Conservation (phyloP, 2,888 invertebrate species). For the Pollenia labialis region DNA sequence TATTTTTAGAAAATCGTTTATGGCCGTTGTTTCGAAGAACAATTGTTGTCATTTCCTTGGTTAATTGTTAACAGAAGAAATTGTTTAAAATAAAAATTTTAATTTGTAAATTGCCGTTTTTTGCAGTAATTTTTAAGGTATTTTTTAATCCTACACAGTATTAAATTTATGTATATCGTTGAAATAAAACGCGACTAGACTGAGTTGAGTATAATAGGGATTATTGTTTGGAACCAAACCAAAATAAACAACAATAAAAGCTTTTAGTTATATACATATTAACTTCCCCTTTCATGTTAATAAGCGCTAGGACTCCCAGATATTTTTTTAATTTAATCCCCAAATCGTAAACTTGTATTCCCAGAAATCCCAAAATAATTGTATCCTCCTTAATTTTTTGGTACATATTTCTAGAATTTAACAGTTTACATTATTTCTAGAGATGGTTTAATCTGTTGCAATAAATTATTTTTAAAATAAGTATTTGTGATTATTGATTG, state of each 20-base stretch:
- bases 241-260: slow-evolving; percentile 43
- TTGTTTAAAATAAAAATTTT: slow-evolving; percentile 7
- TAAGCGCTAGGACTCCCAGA: not conserved
- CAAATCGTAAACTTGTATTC: no score
- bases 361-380: no score
- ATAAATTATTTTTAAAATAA: no score
- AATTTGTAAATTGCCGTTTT: slow-evolving; percentile 7
- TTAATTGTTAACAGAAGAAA: slow-evolving; percentile 29
- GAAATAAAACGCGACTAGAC: slow-evolving; percentile 72
- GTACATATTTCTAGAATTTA: no score
- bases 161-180: slow-evolving; percentile 60
- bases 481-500: no score
- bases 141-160: slow-evolving; percentile 5
- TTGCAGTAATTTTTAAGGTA: slow-evolving; percentile 4
- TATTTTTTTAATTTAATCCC: no score
- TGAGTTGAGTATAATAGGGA: slow-evolving; percentile 52
- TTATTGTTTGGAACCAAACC: slow-evolving; percentile 39
- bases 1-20: slow-evolving; percentile 6
- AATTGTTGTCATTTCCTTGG: slow-evolving; percentile 61
- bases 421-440: no score
- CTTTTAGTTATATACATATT: slow-evolving; percentile 30
- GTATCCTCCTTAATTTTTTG: no score
- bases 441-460: no score
- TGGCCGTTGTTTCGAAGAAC: slow-evolving; percentile 21
- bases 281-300: slow-evolving; percentile 17